Percentiles rank a stretch among this genome's conserved stretches.
Evolutionary conservation across 2,113 vertebrate species (phyloP).

Genomic region (Montifringilla adamsi): DNA sequence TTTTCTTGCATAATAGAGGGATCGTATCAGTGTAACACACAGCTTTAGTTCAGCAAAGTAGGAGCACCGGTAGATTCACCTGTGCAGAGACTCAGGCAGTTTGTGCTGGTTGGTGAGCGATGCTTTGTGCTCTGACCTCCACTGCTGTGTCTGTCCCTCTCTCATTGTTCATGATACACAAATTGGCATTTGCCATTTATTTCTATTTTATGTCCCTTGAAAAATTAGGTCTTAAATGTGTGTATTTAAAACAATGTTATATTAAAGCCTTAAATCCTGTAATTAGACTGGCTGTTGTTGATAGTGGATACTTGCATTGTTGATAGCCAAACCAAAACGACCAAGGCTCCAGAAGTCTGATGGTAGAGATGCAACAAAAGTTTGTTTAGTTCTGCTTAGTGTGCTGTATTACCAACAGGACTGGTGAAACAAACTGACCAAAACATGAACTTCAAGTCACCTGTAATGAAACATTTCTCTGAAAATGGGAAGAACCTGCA

Average conservation of each 20-base stretch:
- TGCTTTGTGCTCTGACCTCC: not conserved
- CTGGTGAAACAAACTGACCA: not conserved
- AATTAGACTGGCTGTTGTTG: not conserved
- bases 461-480: not conserved
- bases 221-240: not conserved
- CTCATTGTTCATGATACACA: not conserved
- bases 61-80: not conserved
- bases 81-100: not conserved
- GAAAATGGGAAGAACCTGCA: not conserved
- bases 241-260: not conserved
- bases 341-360: not conserved
- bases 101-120: accelerated
- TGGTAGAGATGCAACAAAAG: not conserved
- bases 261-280: not conserved
- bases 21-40: not conserved
- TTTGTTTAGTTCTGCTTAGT: not conserved
- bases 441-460: not conserved
- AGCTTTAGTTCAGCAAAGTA: not conserved
- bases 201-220: not conserved
- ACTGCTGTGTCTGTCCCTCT: not conserved
- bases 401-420: not conserved
- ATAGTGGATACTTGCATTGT: not conserved
- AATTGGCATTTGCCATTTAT: not conserved
- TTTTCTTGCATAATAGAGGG: not conserved
- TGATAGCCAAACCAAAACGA: not conserved